Percentiles rank a stretch among this genome's conserved stretches.
These are phyloP conservation scores for Liopterus haemorrhoidalis DNA, from an alignment of 2,888 invertebrate species.

Conservation along the genomic window DNA sequence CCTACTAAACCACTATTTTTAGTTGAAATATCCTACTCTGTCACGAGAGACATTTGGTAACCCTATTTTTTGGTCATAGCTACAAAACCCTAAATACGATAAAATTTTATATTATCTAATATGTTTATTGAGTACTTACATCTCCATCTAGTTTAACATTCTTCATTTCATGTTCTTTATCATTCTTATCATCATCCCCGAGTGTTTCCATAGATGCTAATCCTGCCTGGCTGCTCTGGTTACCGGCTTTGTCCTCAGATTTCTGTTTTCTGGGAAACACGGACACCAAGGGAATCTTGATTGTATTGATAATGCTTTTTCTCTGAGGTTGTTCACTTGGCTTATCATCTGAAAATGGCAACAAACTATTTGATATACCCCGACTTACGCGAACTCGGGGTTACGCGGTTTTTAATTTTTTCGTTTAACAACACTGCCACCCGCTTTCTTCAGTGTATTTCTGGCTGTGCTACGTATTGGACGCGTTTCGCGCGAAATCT, in stretches of 20 bases:
- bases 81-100: too few species aligned
- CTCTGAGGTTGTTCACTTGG: slow-evolving; percentile 41
- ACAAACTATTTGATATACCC: too few species aligned
- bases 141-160: slow-evolving; percentile 58
- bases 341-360: slow-evolving; percentile 38
- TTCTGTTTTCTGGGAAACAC: slow-evolving; percentile 49
- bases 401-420: too few species aligned
- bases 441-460: too few species aligned
- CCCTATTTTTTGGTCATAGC: too few species aligned
- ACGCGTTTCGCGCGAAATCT: too few species aligned
- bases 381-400: too few species aligned
- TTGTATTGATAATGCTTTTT: slow-evolving; percentile 51
- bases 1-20: too few species aligned
- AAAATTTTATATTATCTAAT: slow-evolving; percentile 3
- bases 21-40: too few species aligned
- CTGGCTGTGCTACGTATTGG: too few species aligned
- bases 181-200: slow-evolving; percentile 64
- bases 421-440: too few species aligned
- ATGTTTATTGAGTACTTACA: slow-evolving; percentile 19
- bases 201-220: slow-evolving; percentile 77
- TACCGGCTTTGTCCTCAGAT: slow-evolving; percentile 41
- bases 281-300: slow-evolving; percentile 57
- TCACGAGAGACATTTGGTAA: too few species aligned
- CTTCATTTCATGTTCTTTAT: slow-evolving; percentile 68
- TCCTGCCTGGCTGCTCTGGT: slow-evolving; percentile 55